Evolutionary conservation across 1,140 invertebrate genomes (phyloP).

Genomic region (Plectrocnemia conspersa): DNA sequence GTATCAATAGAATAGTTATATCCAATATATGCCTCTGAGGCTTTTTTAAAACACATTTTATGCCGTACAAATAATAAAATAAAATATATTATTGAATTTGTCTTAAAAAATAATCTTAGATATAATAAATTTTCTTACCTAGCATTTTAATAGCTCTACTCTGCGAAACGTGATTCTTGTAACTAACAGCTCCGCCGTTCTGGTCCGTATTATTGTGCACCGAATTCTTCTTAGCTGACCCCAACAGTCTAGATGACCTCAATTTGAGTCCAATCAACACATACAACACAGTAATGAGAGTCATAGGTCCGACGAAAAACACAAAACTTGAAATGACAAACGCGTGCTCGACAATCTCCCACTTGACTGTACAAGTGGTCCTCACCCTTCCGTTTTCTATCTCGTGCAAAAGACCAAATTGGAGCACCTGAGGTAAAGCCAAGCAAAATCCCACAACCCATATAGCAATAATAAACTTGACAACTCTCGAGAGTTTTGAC

Average conservation of each 20-base stretch:
- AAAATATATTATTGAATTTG: not conserved
- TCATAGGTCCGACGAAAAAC: constrained; percentile 76
- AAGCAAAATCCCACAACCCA: constrained; percentile 68
- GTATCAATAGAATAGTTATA: no score
- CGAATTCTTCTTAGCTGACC: constrained; percentile 43
- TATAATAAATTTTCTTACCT: constrained; percentile 48
- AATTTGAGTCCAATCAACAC: constrained; percentile 65
- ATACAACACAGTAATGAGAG: constrained; percentile 67
- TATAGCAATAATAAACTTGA: constrained; percentile 64
- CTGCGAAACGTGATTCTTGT: constrained; percentile 54
- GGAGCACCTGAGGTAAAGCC: constrained; percentile 75
- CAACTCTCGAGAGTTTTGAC: constrained; percentile 68
- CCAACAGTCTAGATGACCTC: constrained; percentile 49
- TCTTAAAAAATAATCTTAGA: not conserved
- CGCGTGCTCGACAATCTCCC: constrained; percentile 54
- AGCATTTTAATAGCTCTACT: constrained; percentile 62
- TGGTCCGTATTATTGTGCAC: constrained; percentile 40
- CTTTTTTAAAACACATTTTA: not conserved
- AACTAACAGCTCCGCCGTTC: constrained; percentile 42
- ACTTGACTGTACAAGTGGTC: constrained; percentile 54
- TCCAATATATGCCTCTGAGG: no score
- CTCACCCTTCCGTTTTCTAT: constrained; percentile 47
- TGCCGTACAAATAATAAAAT: not conserved
- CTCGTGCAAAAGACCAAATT: constrained; percentile 61
- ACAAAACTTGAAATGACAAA: constrained; percentile 70